These are phyloP conservation scores for Drosophila seclusa DNA, from an alignment of 2,888 invertebrate genomes.

Conservation along the genomic window DNA sequence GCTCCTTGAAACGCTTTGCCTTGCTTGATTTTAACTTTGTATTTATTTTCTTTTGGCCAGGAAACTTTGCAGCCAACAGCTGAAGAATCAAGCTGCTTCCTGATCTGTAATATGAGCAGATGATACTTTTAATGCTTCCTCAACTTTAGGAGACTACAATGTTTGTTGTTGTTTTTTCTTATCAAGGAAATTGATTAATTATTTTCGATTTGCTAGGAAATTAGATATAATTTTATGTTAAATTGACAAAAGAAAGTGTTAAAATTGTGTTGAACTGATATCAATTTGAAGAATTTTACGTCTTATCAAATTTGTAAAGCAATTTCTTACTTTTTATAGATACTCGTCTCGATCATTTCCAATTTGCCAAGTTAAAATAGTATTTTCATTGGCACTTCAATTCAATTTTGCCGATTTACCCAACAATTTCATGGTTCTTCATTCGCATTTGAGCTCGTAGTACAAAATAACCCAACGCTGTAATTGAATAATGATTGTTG, in stretches of 20 bases:
- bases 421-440: slow-evolving; percentile 31
- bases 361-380: slow-evolving; percentile 8
- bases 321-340: neutral
- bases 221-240: neutral
- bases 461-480: slow-evolving; percentile 22
- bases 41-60: slow-evolving; percentile 14
- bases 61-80: slow-evolving; percentile 22
- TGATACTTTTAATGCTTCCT: slow-evolving; percentile 7
- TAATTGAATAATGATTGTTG: slow-evolving; percentile 60
- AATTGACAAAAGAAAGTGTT: neutral
- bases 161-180: neutral
- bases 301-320: neutral
- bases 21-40: slow-evolving; percentile 1
- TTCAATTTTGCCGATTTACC: slow-evolving; percentile 22
- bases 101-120: slow-evolving; percentile 18
- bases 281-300: neutral
- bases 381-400: slow-evolving; percentile 17
- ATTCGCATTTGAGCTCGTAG: slow-evolving; percentile 25
- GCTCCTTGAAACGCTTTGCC: slow-evolving; percentile 14
- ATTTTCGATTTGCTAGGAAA: neutral
- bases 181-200: neutral
- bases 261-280: neutral
- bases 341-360: neutral
- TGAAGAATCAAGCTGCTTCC: slow-evolving; percentile 18
- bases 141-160: neutral